These are phyloP conservation scores for Scophthalmus maximus DNA, from an alignment of 2,113 vertebrate genomes.

Conservation along the genomic window DNA sequence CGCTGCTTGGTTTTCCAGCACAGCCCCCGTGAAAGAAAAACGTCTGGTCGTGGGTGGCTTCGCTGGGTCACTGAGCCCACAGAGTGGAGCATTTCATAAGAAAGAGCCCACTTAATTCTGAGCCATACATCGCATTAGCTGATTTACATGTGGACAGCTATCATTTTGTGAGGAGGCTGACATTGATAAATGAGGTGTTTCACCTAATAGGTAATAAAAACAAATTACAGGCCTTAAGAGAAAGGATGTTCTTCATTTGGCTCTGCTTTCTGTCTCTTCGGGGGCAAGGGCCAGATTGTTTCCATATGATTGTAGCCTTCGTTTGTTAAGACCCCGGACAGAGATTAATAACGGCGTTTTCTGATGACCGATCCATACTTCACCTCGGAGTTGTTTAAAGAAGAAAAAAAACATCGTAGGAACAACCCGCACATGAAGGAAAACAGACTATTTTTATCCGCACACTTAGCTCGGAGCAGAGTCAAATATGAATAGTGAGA, in stretches of 20 bases:
- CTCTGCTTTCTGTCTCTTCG: conserved; percentile 82
- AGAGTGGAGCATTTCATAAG: conserved; percentile 84
- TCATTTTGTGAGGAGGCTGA: conserved; percentile 85
- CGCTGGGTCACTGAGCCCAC: conserved; percentile 83
- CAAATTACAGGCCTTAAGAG: conserved; percentile 85
- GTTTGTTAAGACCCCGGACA: conserved; percentile 79
- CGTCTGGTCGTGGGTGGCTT: conserved; percentile 83
- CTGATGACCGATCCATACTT: conserved; percentile 68
- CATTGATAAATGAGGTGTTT: conserved; percentile 89
- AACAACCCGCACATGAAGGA: conserved; percentile 35
- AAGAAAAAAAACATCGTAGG: background rate
- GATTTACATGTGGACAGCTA: conserved; percentile 88
- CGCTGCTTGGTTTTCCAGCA: conserved; percentile 76
- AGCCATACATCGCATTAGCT: conserved; percentile 84
- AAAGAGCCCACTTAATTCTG: conserved; percentile 85
- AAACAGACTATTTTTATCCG: conserved; percentile 17
- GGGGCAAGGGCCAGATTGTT: conserved; percentile 80
- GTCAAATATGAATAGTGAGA: conserved; percentile 11
- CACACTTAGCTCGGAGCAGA: background rate
- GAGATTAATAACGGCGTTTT: conserved; percentile 76
- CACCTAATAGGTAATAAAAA: conserved; percentile 88
- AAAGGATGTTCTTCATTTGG: conserved; percentile 85
- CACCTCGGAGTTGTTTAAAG: conserved; percentile 38
- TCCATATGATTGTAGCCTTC: conserved; percentile 83
- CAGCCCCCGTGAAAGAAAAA: conserved; percentile 76